Evolutionary conservation across 2,888 invertebrate species (phyloP), one percentile per base, ranked within the genome.

Genomic region (Campoplex nolae): DNA sequence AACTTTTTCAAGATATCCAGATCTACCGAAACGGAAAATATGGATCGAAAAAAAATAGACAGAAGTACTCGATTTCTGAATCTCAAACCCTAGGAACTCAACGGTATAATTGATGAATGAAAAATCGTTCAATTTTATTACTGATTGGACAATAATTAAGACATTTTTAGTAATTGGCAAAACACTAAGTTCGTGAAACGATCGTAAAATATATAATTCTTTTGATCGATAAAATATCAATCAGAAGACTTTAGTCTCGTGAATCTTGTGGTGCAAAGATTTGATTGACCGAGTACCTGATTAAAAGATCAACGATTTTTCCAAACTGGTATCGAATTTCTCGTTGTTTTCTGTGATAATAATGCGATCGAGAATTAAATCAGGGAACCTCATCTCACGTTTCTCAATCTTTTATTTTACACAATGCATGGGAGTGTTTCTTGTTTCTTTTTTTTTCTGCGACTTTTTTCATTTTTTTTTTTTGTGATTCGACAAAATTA

Each of bases 241-340:
- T 48, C 28, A 18, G 18, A 18, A 18, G 32, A 51, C 28, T 18
- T 32, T 9, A 11, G 42, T 68, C 11, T 68, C 68, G 45, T 7
- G 16, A 16, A 28, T n/a, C 0, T 48, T 2, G 11, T 28, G 48
- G 70, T 28, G 28, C 32, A 28, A 48, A 28, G 28, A 48, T 48
- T 28, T 70, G n/a, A 45, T 71, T 35, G 16, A 82, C 56, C n/a
- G 65, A 67, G 28, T 54, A 35, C 42, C 18, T 45, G 65, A 75
- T 54, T 28, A 56, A 67, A 56, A 16, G 23, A 23, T 82, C 58
- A 48, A 28, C 45, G 58, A 23, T 76, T 58, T 78, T 84, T 74
- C 16, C 23, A n/a, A 84, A 38, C 56, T 2, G 23, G 45, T 78
- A 75, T 84, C 68, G 38, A 28, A 67, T 73, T 74, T 11, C 54